Percentiles rank a stretch among this genome's conserved stretches.
Conservation (phyloP, 2,888 invertebrate genomes). For the Drosophila greeni region DNA sequence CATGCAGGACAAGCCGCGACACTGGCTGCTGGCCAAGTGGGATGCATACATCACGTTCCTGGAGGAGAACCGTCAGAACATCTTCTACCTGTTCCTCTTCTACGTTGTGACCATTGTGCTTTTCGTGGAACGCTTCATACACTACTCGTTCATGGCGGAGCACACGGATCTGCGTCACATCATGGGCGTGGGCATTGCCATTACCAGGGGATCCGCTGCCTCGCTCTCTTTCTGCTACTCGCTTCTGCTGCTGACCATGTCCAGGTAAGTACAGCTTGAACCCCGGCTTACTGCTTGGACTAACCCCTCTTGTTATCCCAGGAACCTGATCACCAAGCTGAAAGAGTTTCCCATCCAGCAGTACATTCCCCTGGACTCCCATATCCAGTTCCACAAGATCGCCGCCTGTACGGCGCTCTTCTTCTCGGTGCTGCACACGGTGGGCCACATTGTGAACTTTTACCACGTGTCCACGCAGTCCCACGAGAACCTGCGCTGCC, state of each 20-base stretch:
- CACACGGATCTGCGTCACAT: constrained; percentile 96
- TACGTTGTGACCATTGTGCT: constrained; percentile 95
- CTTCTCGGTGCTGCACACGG: constrained; percentile 94
- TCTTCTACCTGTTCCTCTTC: constrained; percentile 95
- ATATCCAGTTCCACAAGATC: constrained; percentile 98
- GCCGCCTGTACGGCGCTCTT: constrained; percentile 96
- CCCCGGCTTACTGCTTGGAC: too few relatives aligned
- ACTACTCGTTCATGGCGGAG: constrained; percentile 97
- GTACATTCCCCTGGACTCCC: constrained; percentile 95
- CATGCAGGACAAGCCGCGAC: constrained; percentile 84
- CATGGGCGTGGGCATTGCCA: constrained; percentile 98
- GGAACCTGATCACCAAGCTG: constrained; percentile 93
- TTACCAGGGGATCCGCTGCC: constrained; percentile 95
- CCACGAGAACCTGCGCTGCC: constrained; percentile 92
- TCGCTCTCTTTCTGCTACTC: constrained; percentile 97
- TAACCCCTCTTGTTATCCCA: constrained; percentile 80
- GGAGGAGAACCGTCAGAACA: constrained; percentile 97
- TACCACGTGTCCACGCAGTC: constrained; percentile 98
- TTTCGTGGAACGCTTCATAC: constrained; percentile 97
- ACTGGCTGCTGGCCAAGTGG: constrained; percentile 89
- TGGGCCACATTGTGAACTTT: constrained; percentile 97
- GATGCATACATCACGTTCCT: constrained; percentile 93
- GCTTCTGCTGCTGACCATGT: constrained; percentile 94
- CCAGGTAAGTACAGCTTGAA: constrained; percentile 78
- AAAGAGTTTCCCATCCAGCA: constrained; percentile 96